phyloP scores from a whole-genome alignment of 1,140 invertebrate genomes.

The Diorhabda sublineata region DNA sequence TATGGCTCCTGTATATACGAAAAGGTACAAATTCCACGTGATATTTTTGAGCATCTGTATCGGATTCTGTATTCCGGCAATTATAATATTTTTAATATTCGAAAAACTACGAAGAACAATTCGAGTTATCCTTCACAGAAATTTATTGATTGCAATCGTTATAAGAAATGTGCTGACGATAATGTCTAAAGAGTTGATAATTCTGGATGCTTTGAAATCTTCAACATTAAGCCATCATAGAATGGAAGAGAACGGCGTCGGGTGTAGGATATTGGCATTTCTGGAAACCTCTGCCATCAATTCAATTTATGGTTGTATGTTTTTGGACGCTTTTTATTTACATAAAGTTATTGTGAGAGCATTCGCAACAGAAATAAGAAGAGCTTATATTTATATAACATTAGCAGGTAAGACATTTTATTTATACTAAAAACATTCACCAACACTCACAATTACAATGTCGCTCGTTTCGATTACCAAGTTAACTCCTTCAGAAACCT shows the following conservation, averaged over 20 bases:
- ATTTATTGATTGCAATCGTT: slow-evolving; percentile 52
- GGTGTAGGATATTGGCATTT: slow-evolving; percentile 51
- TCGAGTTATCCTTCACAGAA: slow-evolving; percentile 53
- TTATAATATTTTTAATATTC: slow-evolving; percentile 53
- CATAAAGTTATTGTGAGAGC: slow-evolving; percentile 56
- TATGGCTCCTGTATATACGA: slow-evolving; percentile 49
- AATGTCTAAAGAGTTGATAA: slow-evolving; percentile 50
- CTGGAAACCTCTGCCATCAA: slow-evolving; percentile 50
- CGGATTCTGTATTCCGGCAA: slow-evolving; percentile 51
- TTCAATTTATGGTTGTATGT: slow-evolving; percentile 57
- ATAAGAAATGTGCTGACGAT: slow-evolving; percentile 53
- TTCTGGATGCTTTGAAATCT: slow-evolving; percentile 50
- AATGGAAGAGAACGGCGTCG: slow-evolving; percentile 49
- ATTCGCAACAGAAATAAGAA: slow-evolving; percentile 50
- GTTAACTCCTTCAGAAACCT: no score
- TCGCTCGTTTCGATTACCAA: no score
- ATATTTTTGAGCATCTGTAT: slow-evolving; percentile 48
- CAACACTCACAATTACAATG: no score
- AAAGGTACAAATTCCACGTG: slow-evolving; percentile 51
- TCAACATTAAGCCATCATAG: slow-evolving; percentile 42
- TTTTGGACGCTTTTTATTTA: slow-evolving; percentile 56
- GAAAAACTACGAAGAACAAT: slow-evolving; percentile 47
- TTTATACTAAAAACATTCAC: no score
- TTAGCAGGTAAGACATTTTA: slow-evolving; percentile 38
- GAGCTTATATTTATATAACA: slow-evolving; percentile 46